phyloP scores from a whole-genome alignment of 2,113 vertebrate species.

The Scortum barcoo region DNA sequence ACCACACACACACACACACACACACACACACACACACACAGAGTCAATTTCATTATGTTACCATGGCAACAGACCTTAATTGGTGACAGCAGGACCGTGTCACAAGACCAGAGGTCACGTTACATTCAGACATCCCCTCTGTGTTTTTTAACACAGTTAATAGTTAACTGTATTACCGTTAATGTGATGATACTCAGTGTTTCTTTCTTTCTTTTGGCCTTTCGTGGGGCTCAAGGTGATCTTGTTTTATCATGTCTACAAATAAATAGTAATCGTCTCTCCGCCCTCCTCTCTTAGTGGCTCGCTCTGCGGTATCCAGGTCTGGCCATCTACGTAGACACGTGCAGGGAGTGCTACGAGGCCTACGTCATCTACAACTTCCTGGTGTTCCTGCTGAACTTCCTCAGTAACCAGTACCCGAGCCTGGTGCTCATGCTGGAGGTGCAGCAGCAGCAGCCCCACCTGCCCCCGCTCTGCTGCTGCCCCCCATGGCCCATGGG shows the following conservation, averaged over 20 bases:
- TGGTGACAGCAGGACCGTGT: background rate
- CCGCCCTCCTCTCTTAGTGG: conserved; percentile 84
- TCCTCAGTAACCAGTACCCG: conserved; percentile 93
- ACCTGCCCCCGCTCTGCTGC: conserved; percentile 95
- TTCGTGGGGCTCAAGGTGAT: background rate
- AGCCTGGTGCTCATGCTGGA: conserved; percentile 94
- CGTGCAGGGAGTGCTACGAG: conserved; percentile 98
- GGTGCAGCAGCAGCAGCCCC: conserved; percentile 95
- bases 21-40: background rate
- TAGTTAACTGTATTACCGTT: background rate
- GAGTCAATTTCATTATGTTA: background rate
- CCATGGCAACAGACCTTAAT: conserved; percentile 5
- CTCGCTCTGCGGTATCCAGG: conserved; percentile 93
- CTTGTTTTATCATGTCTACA: background rate
- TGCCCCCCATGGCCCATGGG: conserved; percentile 97
- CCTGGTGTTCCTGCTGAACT: conserved; percentile 97
- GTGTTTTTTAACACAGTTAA: background rate
- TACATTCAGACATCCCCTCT: background rate
- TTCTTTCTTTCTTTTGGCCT: background rate
- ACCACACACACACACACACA: conserved; percentile 11
- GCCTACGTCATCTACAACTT: conserved; percentile 99
- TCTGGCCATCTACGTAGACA: conserved; percentile 98
- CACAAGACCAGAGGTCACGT: background rate
- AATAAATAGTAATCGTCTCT: background rate
- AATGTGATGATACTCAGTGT: background rate